Base-by-base conservation (phyloP, 2,888 invertebrate genomes). In the Acrocyrtus sp. region DNA sequence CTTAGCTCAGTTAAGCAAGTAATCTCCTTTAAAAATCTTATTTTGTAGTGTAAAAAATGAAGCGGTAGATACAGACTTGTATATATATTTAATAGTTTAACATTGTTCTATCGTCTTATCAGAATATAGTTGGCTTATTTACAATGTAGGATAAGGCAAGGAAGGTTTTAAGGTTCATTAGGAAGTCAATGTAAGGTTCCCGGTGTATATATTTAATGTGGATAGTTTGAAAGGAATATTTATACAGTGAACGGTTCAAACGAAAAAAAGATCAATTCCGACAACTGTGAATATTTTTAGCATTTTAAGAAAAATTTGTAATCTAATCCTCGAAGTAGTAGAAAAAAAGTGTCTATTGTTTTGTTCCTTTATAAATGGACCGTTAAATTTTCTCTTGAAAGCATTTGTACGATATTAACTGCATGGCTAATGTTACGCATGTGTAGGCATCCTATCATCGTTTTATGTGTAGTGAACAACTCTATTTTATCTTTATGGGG, bases 61-160 rank as follows among this genome's bases (percentile, higher is more conserved):
- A 34, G 12, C 5, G 34, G 34, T 34, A n/a, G n/a, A n/a, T n/a
- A n/a, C n/a, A n/a, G n/a, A n/a, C n/a, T n/a, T n/a, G n/a, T n/a
- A n/a, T n/a, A n/a, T n/a, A n/a, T n/a, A n/a, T n/a, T n/a, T n/a
- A n/a, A n/a, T n/a, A n/a, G n/a, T n/a, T n/a, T n/a, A n/a, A n/a
- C n/a, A n/a, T n/a, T n/a, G n/a, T n/a, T n/a, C n/a, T n/a, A n/a
- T n/a, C n/a, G n/a, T n/a, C n/a, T n/a, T n/a, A n/a, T n/a, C n/a
- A n/a, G n/a, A n/a, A n/a, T n/a, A n/a, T n/a, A n/a, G n/a, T n/a
- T n/a, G n/a, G n/a, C n/a, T 34, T 34, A 34, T 34, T 34, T 34
- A 34, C 34, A 34, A 12, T 69, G 24, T 47, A 61, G 60, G 60
- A n/a, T 68, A 69, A 69, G 68, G 68, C 68, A 60, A 69, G 68